Conservation (phyloP, 2,113 vertebrate genomes). For the Atherinomorus stipes region DNA sequence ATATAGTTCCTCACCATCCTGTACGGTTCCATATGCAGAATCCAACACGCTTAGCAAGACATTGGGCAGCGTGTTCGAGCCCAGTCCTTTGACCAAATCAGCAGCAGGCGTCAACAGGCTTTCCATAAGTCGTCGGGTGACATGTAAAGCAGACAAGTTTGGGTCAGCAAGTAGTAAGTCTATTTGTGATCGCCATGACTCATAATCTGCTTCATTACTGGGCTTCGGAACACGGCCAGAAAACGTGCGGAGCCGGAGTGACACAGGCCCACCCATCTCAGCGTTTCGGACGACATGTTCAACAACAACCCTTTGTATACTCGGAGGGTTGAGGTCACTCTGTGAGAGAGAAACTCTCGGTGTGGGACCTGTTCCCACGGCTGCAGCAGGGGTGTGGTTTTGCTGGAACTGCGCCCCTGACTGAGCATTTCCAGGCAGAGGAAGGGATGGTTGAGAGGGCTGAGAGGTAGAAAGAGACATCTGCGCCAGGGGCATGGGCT, state of each 20-base stretch:
- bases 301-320: background rate
- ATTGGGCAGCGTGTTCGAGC: background rate
- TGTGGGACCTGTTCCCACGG: too few species aligned
- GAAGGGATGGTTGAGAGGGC: background rate
- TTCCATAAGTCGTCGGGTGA: background rate
- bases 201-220: background rate
- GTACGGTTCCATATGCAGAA: background rate
- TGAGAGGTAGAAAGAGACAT: background rate
- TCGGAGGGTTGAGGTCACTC: background rate
- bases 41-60: background rate
- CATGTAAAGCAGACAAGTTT: background rate
- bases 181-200: background rate
- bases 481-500: background rate
- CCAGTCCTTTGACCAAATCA: background rate
- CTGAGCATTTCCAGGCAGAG: background rate
- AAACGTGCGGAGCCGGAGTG: background rate
- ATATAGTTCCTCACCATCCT: background rate
- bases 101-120: background rate
- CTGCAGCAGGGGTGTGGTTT: background rate
- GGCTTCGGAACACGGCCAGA: background rate
- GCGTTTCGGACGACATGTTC: background rate
- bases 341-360: background rate
- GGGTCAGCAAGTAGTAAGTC: background rate
- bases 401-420: background rate
- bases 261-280: background rate